phyloP scores from a whole-genome alignment of 2,888 invertebrate genomes.

The Luffia ferchaultella region DNA sequence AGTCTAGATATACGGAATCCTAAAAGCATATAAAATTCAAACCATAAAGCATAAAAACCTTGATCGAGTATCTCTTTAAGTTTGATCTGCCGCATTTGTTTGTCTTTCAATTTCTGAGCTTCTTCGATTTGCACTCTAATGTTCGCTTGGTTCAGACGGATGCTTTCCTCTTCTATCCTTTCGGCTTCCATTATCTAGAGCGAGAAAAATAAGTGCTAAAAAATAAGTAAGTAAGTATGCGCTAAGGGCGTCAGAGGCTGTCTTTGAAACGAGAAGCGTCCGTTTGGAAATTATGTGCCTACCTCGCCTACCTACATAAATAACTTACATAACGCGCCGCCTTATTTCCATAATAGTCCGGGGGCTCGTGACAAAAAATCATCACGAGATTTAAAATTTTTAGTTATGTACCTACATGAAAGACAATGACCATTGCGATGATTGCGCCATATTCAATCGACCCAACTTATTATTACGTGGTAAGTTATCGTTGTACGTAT shows the following conservation, averaged over 20 bases:
- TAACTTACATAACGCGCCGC: background rate
- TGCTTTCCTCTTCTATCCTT: constrained; percentile 73
- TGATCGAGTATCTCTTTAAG: constrained; percentile 68
- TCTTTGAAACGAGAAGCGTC: too few species aligned
- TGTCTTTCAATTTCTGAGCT: constrained; percentile 64
- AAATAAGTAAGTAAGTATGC: background rate
- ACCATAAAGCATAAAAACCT: constrained; percentile 30
- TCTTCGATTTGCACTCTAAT: constrained; percentile 72
- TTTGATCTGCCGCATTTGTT: constrained; percentile 53
- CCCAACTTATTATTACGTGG: too few species aligned
- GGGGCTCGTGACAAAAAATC: background rate
- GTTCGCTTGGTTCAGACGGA: constrained; percentile 67
- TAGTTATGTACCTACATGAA: too few species aligned
- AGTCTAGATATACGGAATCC: too few species aligned
- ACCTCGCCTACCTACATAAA: too few species aligned
- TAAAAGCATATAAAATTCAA: too few species aligned
- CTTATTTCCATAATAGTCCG: background rate
- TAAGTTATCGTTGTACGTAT: too few species aligned
- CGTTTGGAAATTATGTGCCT: too few species aligned
- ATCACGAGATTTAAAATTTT: too few species aligned
- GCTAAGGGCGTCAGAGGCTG: background rate
- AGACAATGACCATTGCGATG: too few species aligned
- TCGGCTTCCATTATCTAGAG: constrained; percentile 68
- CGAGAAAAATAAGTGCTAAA: background rate
- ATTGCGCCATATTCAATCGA: too few species aligned